Conservation (phyloP, 2,113 vertebrate species). For the Odocoileus virginianus region DNA sequence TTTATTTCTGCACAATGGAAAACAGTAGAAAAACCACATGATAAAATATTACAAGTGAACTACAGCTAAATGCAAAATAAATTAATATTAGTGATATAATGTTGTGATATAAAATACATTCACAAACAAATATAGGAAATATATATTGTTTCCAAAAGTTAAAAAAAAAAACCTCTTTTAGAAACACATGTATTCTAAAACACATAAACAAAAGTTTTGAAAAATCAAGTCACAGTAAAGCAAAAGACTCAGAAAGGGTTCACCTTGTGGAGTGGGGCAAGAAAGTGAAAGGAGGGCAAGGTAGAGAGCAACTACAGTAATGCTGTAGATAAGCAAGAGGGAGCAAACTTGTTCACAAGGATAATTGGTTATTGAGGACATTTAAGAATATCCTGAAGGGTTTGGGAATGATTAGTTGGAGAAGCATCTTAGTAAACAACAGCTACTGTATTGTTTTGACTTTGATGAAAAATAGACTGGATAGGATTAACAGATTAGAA, state of each 20-base stretch:
- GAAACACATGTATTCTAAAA: neutral
- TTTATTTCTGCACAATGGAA: neutral
- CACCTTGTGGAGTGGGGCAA: neutral
- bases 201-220: neutral
- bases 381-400: neutral
- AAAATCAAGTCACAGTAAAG: neutral
- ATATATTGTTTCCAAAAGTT: neutral
- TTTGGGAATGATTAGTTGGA: neutral
- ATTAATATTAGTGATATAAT: neutral
- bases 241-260: neutral
- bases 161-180: neutral
- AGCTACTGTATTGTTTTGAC: neutral
- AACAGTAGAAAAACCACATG: neutral
- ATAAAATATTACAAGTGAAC: neutral
- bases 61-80: neutral
- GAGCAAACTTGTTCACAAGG: neutral
- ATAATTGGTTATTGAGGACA: neutral
- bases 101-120: no score
- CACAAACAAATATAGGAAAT: neutral
- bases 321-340: neutral
- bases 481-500: conserved; percentile 12
- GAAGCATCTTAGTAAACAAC: neutral
- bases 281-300: neutral
- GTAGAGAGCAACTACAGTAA: neutral
- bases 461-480: neutral